Evolutionary conservation across 2,113 vertebrate genomes (phyloP), one percentile per base, ranked within the genome.

Genomic region (Macquaria australasica): DNA sequence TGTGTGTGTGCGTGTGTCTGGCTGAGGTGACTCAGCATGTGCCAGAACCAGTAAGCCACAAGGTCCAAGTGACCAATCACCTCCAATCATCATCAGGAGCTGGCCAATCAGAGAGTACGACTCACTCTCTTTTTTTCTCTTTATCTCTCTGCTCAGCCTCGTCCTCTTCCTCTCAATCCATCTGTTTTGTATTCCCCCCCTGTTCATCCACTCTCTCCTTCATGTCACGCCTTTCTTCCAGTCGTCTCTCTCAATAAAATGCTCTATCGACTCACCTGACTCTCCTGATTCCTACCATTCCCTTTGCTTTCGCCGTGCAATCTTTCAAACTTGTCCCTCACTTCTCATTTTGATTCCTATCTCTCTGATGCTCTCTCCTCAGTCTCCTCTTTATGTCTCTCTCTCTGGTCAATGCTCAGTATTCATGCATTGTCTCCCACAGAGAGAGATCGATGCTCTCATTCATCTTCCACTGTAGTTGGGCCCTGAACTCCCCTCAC

Each of bases 381-480:
- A 1, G 41, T 53, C 60, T 69, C 64, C 18, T 73, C 56, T 58
- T 12, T 48, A 51, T 62, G 21, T 11, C 25, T 77, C 66, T 81
- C 69, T 56, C 41, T 68, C 43, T 69, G 88, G 39, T 90, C 85
- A 51, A 76, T 73, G 73, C 86, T 93, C 79, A 87, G 91, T 90
- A 89, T 93, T 93, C 58, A 82, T 81, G 81, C 20, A 25, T 69
- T 39, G 87, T 86, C 67, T 84, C 81, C 76, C 75, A 56, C 43
- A 77, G 74, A 67, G 79, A 70, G 55, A 69, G 81, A 95, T 91
- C 66, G 16, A 94, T 93, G 79, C 68, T 75, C 74, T 77, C 85
- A 88, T 92, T 93, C 83, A 92, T 91, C 86, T 73, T 51, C 28
- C 71, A 72, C 84, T 79, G 83, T 82, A 78, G 85, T 81, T 82